Percentiles rank a stretch among this genome's conserved stretches.
These are phyloP conservation scores for Nasonia longicornis DNA, from an alignment of 1,140 invertebrate genomes.

Conservation along the genomic window DNA sequence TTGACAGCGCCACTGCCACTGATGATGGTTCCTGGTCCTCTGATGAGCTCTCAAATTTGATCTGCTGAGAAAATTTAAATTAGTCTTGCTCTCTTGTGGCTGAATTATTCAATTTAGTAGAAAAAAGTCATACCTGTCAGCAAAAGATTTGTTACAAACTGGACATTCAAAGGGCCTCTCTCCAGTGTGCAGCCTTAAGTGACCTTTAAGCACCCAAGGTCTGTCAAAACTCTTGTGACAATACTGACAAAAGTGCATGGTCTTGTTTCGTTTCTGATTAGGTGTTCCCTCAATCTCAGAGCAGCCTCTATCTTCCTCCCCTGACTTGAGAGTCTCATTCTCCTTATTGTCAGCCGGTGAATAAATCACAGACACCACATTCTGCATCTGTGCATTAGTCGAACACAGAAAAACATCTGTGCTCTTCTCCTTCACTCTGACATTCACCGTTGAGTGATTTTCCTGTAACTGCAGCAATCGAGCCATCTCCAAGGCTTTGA, in stretches of 20 bases:
- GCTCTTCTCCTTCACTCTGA: constrained; percentile 21
- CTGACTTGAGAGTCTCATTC: constrained; percentile 30
- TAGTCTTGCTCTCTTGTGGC: background rate
- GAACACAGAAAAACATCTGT: background rate
- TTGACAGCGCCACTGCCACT: constrained; percentile 76
- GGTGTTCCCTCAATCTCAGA: constrained; percentile 45
- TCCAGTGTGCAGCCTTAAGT: constrained; percentile 76
- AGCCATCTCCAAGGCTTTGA: constrained; percentile 21
- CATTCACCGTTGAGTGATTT: background rate
- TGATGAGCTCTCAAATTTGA: constrained; percentile 80
- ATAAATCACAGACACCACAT: constrained; percentile 39
- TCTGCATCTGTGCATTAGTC: constrained; percentile 26
- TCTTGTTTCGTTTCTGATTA: constrained; percentile 63
- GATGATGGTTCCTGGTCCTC: constrained; percentile 76
- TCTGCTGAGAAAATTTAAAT: constrained; percentile 60
- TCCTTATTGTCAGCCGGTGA: constrained; percentile 12
- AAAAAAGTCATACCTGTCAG: constrained; percentile 73
- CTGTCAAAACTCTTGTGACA: constrained; percentile 73
- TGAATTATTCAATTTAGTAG: background rate
- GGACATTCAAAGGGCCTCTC: constrained; percentile 79
- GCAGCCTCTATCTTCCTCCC: constrained; percentile 39
- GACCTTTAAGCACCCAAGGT: constrained; percentile 79
- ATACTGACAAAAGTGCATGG: constrained; percentile 66
- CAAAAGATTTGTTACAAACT: constrained; percentile 79
- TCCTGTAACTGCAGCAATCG: constrained; percentile 28